These are phyloP conservation scores for Oreochromis niloticus DNA, from an alignment of 2,113 vertebrate genomes.

Conservation along the genomic window DNA sequence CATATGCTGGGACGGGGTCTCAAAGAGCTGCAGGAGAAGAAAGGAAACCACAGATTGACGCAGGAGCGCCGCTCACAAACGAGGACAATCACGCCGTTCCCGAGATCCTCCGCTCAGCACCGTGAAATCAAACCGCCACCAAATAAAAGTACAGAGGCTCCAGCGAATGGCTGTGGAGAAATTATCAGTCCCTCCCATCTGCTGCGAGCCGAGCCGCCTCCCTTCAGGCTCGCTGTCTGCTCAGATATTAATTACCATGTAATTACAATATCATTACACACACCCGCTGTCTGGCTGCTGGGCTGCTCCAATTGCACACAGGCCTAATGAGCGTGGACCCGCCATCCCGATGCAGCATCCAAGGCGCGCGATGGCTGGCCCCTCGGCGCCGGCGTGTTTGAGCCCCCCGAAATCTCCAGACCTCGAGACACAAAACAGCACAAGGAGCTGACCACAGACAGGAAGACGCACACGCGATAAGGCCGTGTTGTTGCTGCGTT, in stretches of 20 bases:
- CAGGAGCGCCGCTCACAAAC: neutral
- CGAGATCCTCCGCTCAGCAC: neutral
- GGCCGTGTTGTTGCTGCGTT: neutral
- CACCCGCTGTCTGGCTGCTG: constrained; percentile 10
- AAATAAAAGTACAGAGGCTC: neutral
- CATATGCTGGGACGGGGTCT: neutral
- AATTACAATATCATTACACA: constrained; percentile 70
- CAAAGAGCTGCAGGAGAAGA: neutral
- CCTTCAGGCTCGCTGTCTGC: constrained; percentile 28
- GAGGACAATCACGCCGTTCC: neutral
- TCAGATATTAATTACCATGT: constrained; percentile 61
- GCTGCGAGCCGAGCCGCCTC: neutral
- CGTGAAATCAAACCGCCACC: constrained; percentile 1
- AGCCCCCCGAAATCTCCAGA: neutral
- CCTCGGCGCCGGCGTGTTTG: neutral
- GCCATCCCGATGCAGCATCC: neutral
- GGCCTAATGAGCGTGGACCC: constrained; percentile 16
- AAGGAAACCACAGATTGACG: neutral
- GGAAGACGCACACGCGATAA: neutral
- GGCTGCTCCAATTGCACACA: neutral
- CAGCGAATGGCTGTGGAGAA: neutral
- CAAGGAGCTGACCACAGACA: neutral
- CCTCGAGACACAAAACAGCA: neutral
- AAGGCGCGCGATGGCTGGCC: neutral
- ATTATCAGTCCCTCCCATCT: constrained; percentile 47